Percentiles rank a stretch among this genome's conserved stretches.
These are phyloP conservation scores for Staurois parvus DNA, from an alignment of 2,797 vertebrate genomes.

Conservation along the genomic window DNA sequence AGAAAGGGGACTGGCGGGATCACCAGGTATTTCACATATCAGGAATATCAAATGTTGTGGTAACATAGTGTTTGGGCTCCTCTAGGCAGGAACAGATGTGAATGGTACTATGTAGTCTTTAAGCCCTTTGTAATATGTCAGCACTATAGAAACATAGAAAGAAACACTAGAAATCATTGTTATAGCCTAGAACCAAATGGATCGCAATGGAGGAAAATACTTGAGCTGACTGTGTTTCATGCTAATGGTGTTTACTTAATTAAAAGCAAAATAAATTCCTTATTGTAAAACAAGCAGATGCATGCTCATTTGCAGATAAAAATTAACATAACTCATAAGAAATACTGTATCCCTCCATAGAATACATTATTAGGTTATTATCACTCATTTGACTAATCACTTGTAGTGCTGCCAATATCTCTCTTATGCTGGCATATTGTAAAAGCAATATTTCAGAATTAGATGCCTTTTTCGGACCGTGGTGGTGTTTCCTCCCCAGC, in stretches of 20 bases:
- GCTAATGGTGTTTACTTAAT: slow-evolving; percentile 29
- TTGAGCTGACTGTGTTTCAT: not conserved
- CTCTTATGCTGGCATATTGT: not conserved
- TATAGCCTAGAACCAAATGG: not conserved
- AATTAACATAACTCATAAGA: slow-evolving; percentile 27
- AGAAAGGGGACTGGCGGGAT: too few species aligned
- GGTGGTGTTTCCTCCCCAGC: not conserved
- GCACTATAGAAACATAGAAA: not conserved
- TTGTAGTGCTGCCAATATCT: slow-evolving; percentile 13
- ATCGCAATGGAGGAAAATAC: not conserved
- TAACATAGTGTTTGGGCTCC: too few species aligned
- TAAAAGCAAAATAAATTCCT: slow-evolving; percentile 9
- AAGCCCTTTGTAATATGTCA: not conserved
- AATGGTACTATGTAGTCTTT: too few species aligned
- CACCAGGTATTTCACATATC: too few species aligned
- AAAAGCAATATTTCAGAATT: slow-evolving; percentile 4
- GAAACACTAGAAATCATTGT: not conserved
- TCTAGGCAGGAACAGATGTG: too few species aligned
- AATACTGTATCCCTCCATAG: slow-evolving; percentile 23
- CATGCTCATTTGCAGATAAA: slow-evolving; percentile 39
- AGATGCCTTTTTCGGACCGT: not conserved
- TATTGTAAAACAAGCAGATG: slow-evolving; percentile 23
- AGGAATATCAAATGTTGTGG: too few species aligned
- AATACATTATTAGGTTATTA: slow-evolving; percentile 44
- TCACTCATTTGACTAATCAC: slow-evolving; percentile 35